Base-by-base conservation (phyloP, 2,888 invertebrate genomes). In the Lasioglossum leucozonium region DNA sequence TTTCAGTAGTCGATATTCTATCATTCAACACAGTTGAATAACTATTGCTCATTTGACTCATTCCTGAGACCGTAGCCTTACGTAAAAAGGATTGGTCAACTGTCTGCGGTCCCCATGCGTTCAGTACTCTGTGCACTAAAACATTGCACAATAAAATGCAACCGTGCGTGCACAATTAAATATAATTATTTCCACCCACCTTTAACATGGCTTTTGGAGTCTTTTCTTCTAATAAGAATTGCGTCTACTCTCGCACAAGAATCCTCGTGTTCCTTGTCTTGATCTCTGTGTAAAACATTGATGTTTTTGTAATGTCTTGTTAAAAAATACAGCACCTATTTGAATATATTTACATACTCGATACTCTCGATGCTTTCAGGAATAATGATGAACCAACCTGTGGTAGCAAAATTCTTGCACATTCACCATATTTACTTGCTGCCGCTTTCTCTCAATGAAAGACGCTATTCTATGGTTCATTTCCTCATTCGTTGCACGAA, bases 161-260 rank as follows among this genome's bases (percentile, higher is more conserved):
- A 11, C 55, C n/a, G n/a, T 55, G 55, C 55, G n/a, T 0, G 26
- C 44, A 10, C 2, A 11, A 42, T 22, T 26, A 62, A 72, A 37
- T 44, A 37, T 4, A 6, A 55, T 11, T 77, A 34, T 13, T 58
- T 76, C 26, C 1, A 34, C 34, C 79, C 95, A 98, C 98, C 97
- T 96, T 97, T 97, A 81, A 98, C 96, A 95, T 98, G 98, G 87
- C 98, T 97, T 93, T 97, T 98, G 0, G 97, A 97, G 92, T 97
- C 97, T 89, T 96, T 97, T 77, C 97, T 96, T 88, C 96, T 97
- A 5, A 97, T 95, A 84, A 98, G 96, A 89, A 97, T 96, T 65
- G 98, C 97, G 93, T 97, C 96, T 22, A 98, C 97, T 92, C 98
- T 95, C 0, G 98, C 98, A 95, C 98, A 98, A 0, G 96, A 96